Percentiles rank a stretch among this genome's conserved stretches.
These are phyloP conservation scores for Plecturocebus donacophilus DNA, from an alignment of 2,113 vertebrate genomes.

Conservation along the genomic window DNA sequence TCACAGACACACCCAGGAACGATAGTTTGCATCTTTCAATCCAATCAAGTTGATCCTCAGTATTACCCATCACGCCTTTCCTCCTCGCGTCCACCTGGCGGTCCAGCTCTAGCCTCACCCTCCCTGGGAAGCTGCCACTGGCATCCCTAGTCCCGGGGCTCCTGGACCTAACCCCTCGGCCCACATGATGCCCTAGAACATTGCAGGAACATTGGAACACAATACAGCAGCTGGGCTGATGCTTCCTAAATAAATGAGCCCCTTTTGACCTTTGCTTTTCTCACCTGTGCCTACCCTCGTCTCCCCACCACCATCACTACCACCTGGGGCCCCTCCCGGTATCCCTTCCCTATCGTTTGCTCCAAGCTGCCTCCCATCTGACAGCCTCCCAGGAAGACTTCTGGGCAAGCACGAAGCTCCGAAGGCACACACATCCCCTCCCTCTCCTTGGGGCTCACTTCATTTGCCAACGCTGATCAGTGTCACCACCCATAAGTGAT, in stretches of 20 bases:
- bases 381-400: not conserved
- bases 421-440: not conserved
- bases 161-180: not conserved
- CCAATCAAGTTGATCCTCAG: no score
- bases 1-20: no score
- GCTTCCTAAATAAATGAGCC: not conserved
- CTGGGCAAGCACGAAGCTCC: not conserved
- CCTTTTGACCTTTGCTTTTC: not conserved
- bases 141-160: not conserved
- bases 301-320: no score
- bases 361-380: not conserved
- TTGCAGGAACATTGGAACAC: no score
- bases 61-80: not conserved
- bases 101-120: not conserved
- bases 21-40: no score
- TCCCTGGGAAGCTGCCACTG: not conserved
- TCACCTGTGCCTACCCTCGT: not conserved
- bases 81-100: not conserved
- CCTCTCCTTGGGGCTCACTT: not conserved
- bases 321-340: fast-evolving
- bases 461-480: not conserved
- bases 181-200: not conserved
- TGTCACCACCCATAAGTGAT: not conserved
- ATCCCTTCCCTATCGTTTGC: not conserved
- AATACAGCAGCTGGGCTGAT: no score